These are phyloP conservation scores for Spheniscus humboldti DNA, from an alignment of 2,797 vertebrate species.

Conservation along the genomic window DNA sequence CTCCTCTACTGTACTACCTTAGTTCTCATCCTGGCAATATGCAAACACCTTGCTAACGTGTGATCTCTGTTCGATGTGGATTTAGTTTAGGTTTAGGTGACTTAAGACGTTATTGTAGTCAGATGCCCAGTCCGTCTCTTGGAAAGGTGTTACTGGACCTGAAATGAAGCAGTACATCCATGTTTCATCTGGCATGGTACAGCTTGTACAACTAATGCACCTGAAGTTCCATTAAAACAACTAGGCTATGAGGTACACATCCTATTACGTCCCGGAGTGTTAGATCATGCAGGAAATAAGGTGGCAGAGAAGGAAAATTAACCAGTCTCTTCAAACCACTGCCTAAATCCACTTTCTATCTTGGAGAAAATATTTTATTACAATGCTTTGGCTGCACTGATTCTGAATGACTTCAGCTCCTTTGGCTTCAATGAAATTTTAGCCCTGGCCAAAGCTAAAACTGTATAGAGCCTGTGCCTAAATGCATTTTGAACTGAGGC, in stretches of 20 bases:
- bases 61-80: rapidly evolving
- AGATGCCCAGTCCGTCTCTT: neutral
- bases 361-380: neutral
- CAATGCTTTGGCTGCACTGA: neutral
- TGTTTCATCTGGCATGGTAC: neutral
- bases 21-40: neutral
- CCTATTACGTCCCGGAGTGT: neutral
- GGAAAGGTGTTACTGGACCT: neutral
- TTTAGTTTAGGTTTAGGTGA: neutral
- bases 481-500: neutral
- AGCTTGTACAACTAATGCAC: neutral
- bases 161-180: neutral
- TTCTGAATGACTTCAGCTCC: neutral
- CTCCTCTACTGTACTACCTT: neutral
- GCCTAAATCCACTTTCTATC: neutral
- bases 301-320: neutral
- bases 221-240: neutral
- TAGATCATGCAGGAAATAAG: neutral
- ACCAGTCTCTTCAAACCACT: neutral
- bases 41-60: neutral
- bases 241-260: neutral
- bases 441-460: neutral
- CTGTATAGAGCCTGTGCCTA: neutral
- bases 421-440: neutral
- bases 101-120: neutral